Conservation (phyloP, 2,113 vertebrate species). For the Mystacornis crossleyi region DNA sequence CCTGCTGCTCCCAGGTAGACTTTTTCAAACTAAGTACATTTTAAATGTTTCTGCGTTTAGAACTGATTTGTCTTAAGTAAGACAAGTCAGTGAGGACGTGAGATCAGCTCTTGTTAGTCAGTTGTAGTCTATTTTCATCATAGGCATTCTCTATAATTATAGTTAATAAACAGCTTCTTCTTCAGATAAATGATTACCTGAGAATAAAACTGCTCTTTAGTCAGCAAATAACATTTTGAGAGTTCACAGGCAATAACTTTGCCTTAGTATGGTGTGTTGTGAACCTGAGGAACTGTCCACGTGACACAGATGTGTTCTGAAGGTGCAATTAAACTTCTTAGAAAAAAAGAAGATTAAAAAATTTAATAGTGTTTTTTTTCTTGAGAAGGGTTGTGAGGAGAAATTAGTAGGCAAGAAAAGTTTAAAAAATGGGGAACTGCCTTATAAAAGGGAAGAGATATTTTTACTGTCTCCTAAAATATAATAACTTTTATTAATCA, state of each 20-base stretch:
- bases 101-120: not conserved
- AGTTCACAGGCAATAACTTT: not conserved
- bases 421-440: not conserved
- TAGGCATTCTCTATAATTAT: not conserved
- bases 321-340: not conserved
- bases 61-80: not conserved
- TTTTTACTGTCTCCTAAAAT: not conserved
- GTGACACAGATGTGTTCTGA: not conserved
- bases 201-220: slow-evolving; percentile 14
- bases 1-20: not conserved
- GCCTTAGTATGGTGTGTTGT: not conserved
- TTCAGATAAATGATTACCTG: slow-evolving; percentile 41
- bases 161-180: slow-evolving; percentile 47
- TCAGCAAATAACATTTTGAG: slow-evolving; percentile 1
- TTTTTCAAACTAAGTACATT: not conserved
- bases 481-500: not conserved
- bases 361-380: not conserved
- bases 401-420: not conserved
- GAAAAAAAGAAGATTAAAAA: not conserved
- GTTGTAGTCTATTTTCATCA: not conserved
- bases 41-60: not conserved
- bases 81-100: not conserved
- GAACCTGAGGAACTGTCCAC: not conserved
- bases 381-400: not conserved
- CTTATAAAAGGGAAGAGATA: not conserved